Base-by-base conservation (phyloP, 1,140 invertebrate genomes). In the Trichomalopsis sarcophagae region DNA sequence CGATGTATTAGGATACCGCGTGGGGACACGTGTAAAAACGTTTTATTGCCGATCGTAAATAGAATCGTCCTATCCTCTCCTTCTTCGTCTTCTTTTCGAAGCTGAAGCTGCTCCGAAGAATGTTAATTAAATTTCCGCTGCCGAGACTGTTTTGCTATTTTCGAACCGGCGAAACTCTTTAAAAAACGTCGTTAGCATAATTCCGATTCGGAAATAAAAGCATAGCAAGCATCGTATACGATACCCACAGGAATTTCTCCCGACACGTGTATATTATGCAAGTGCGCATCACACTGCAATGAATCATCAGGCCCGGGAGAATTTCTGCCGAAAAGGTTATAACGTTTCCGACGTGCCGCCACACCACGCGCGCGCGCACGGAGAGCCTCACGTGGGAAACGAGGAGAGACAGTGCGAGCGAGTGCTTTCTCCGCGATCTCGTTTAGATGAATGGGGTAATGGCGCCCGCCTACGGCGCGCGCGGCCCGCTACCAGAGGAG, bases 401-500 rank as follows among this genome's bases (percentile, higher is more conserved):
- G 73, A 27, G 73, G n/a, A 33, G 27, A 75, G 36, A 74, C 13
- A 36, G 40, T 50, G 6, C n/a, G 55, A 1, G 27, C 27, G 1
- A 27, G 27, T 44, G 33, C 82, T 78, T 55, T 79, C 82, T 71
- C 82, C 36, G 36, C 55, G 75, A 78, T 84, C 82, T 84, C 75
- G 62, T 84, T 84, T 73, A 78, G 40, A 79, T 78, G 82, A 84
- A 84, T 79, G 75, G 30, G 77, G 62, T 62, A 50, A 71, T 79
- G 76, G 27, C 66, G 76, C 75, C 76, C 77, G 66, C 62, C 74
- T 36, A 47, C 55, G 55, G 50, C 69, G 69, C 14, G 69, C 69
- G n/a, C n/a, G n/a, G 76, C 75, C 76, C 21, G 76, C 76, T 78
- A 78, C 76, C 44, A 78, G 50, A 78, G 76, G 21, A 78, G 76